Conservation (phyloP, 2,888 invertebrate genomes). For the Danaus chrysippus region DNA sequence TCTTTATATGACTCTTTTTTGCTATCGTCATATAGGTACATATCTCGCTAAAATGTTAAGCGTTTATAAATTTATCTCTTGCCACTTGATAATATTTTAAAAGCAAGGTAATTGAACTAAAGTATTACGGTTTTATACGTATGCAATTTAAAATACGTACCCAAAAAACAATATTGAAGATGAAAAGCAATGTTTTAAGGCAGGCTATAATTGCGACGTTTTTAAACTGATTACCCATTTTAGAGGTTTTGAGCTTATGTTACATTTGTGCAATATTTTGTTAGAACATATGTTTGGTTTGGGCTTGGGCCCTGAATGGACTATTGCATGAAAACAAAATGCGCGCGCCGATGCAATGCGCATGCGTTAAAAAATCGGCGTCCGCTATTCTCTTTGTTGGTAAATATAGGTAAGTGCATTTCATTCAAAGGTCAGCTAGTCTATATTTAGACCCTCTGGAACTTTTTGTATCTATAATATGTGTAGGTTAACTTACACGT, state of each 20-base stretch:
- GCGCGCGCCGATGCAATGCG: constrained; percentile 39
- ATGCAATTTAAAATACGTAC: constrained; percentile 73
- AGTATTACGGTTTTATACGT: background rate
- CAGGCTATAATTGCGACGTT: constrained; percentile 87
- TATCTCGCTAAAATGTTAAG: too few species aligned
- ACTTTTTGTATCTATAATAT: background rate
- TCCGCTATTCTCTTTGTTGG: constrained; percentile 41
- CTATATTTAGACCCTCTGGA: background rate
- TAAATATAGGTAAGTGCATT: constrained; percentile 36
- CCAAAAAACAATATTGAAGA: constrained; percentile 90
- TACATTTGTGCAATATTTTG: constrained; percentile 25
- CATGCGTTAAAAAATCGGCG: constrained; percentile 61
- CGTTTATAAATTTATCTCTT: too few species aligned
- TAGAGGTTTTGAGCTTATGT: constrained; percentile 28
- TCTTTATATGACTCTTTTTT: too few species aligned
- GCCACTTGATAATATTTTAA: too few species aligned
- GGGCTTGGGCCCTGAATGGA: constrained; percentile 21
- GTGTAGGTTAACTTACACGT: background rate
- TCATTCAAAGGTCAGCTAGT: background rate
- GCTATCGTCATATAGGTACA: too few species aligned
- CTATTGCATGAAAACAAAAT: constrained; percentile 26
- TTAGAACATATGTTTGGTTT: constrained; percentile 27
- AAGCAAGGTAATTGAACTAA: background rate
- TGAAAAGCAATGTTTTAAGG: constrained; percentile 87
- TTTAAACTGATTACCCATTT: constrained; percentile 85